Evolutionary conservation across 2,797 vertebrate species (phyloP).

Genomic region (Ceyx erithaca): DNA sequence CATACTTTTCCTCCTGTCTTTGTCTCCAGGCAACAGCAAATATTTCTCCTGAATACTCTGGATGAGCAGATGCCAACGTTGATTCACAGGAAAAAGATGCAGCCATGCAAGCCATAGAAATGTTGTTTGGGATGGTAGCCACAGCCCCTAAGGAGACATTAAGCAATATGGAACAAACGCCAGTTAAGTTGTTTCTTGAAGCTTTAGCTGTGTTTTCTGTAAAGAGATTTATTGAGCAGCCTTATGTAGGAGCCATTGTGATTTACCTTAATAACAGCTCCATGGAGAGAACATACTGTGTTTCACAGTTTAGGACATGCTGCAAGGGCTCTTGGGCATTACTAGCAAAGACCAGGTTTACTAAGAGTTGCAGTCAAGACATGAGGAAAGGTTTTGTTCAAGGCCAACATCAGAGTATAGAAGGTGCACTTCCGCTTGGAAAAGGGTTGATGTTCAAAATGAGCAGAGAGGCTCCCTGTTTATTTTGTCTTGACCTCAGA

Average conservation of each 20-base stretch:
- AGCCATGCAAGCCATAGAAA: conserved; percentile 56
- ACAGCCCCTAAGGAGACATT: conserved; percentile 38
- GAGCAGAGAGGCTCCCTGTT: background rate
- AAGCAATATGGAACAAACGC: conserved; percentile 23
- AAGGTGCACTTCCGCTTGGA: background rate
- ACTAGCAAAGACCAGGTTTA: background rate
- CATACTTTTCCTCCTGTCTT: conserved; percentile 34
- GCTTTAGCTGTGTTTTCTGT: background rate
- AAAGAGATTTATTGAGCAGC: conserved; percentile 9
- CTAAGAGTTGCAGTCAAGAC: background rate
- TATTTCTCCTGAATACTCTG: conserved; percentile 62
- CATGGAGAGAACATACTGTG: background rate
- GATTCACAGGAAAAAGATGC: conserved; percentile 71
- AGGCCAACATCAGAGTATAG: background rate
- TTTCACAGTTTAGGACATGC: background rate
- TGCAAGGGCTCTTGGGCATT: background rate
- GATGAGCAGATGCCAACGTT: conserved; percentile 66
- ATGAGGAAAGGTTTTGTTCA: background rate
- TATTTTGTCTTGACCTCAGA: background rate
- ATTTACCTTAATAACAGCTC: conserved; percentile 9
- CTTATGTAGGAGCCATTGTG: background rate
- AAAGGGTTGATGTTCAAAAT: background rate
- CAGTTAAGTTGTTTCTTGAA: conserved; percentile 34
- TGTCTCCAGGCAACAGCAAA: conserved; percentile 69
- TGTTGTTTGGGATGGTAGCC: conserved; percentile 55